Base-by-base conservation (phyloP, 2,888 invertebrate genomes). In the Pyrocoelia pectoralis region DNA sequence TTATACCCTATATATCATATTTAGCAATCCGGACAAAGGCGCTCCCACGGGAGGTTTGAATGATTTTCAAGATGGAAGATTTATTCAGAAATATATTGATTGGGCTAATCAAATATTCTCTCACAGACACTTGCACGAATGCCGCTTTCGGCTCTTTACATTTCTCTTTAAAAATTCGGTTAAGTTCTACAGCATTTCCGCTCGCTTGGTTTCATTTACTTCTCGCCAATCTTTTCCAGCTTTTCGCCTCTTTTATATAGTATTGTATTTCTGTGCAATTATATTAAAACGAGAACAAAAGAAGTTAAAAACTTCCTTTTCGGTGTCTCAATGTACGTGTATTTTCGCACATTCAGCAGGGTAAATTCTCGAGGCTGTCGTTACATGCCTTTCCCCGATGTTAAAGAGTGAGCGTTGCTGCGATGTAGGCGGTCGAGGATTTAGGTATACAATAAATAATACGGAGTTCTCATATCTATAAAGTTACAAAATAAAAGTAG, bases 81-180 rank as follows among this genome's bases (percentile, higher is more conserved):
- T 66, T 66, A 66, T 62, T 62, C 53, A 68, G 67, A 68, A 70
- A 69, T 67, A 66, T 73, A 74, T 74, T 73, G 74, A 74, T 74
- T 74, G 73, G 64, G 66, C 72, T 74, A 74, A 74, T 74, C 73
- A 73, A 72, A 72, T 71, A 69, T 66, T 70, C 69, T 68, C 65
- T 61, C 62, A 41, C 55, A 65, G 62, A 62, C 59, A 68, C 61
- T 68, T 64, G 65, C 60, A 59, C 52, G 67, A 66, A 67, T 67
- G 68, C 65, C 62, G 70, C 71, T 66, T 61, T 56, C 55, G 64
- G 71, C 68, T 62, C 67, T 69, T 70, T 68, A 65, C 72, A 70
- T 70, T 73, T 70, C 68, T 67, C 63, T 67, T 69, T 66, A 71
- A 70, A 71, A 70, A 72, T 69, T 68, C 69, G 67, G 66, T 68